Base-by-base conservation (phyloP, 2,888 invertebrate genomes). In the Phrixothrix hirtus region DNA sequence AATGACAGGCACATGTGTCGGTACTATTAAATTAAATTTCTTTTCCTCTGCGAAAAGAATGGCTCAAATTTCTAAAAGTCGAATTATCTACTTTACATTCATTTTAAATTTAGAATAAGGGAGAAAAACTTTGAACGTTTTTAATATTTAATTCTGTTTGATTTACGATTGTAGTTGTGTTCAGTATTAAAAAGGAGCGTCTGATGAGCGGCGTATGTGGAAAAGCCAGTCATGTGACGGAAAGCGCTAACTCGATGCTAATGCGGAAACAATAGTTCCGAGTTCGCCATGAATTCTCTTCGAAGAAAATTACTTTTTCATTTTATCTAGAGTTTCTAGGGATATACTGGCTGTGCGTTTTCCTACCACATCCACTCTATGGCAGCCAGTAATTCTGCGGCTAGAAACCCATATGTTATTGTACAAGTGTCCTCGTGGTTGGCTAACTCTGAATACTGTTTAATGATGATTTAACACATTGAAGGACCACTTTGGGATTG, bases 11-110 rank as follows among this genome's bases (percentile, higher is more conserved):
- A 74, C 75, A 75, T 74, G 73, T 75, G 75, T 69, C 70, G 73
- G 66, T 68, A 68, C 71, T 74, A 75, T 75, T 74, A 74, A 75
- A 75, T 75, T 73, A 75, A 75, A 75, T 73, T 74, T 74, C 73
- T 74, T 73, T 69, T 71, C 67, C 69, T 70, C 67, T 67, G 66
- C 64, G 70, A 71, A 74, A 74, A 71, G 74, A 75, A 75, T 72
- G 73, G 73, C 67, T 69, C 69, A 70, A 75, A 75, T 75, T 75
- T 74, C 73, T 74, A 72, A 75, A 74, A 75, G 74, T 75, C 75
- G 75, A 75, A 76, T 76, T 76, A 76, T 76, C 75, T 76, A 74
- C 75, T 75, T 75, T 76, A 75, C 75, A 76, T 75, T 75, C 74
- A 74, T 75, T 76, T 75, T 73, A 74, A 76, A 75, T 75, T 75